phyloP scores from a whole-genome alignment of 2,797 vertebrate genomes.

The Tympanoctomys barrerae region DNA sequence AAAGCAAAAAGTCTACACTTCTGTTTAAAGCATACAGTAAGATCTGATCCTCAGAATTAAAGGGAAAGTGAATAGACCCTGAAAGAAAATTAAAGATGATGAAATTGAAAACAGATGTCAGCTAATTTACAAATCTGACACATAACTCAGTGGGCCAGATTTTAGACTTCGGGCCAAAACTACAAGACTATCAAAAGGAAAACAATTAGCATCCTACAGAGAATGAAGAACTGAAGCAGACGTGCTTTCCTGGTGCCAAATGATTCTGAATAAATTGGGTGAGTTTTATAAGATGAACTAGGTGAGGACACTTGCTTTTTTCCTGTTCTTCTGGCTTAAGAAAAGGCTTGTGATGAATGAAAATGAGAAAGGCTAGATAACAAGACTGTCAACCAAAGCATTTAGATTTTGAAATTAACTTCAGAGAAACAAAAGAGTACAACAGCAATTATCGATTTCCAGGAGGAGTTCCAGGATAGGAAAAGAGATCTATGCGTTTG shows the following conservation, averaged over 20 bases:
- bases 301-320: conserved; percentile 45
- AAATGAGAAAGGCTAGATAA: conserved; percentile 22
- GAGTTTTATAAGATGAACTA: conserved; percentile 26
- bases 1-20: conserved; percentile 52
- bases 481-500: neutral
- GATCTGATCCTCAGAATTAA: conserved; percentile 69
- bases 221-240: conserved; percentile 75
- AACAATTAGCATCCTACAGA: conserved; percentile 79
- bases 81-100: conserved; percentile 77
- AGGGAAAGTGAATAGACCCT: conserved; percentile 75
- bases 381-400: neutral
- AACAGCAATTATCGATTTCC: neutral
- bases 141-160: conserved; percentile 79
- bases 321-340: neutral
- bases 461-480: neutral
- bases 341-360: conserved; percentile 4
- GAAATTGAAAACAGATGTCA: conserved; percentile 86
- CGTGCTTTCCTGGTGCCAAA: neutral
- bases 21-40: conserved; percentile 52
- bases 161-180: conserved; percentile 80
- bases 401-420: neutral
- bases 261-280: conserved; percentile 45
- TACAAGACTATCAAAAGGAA: conserved; percentile 81
- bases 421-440: neutral
- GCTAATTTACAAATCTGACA: conserved; percentile 82